Conservation (phyloP, 2,888 invertebrate genomes). For the Gnatocerus cornutus region DNA sequence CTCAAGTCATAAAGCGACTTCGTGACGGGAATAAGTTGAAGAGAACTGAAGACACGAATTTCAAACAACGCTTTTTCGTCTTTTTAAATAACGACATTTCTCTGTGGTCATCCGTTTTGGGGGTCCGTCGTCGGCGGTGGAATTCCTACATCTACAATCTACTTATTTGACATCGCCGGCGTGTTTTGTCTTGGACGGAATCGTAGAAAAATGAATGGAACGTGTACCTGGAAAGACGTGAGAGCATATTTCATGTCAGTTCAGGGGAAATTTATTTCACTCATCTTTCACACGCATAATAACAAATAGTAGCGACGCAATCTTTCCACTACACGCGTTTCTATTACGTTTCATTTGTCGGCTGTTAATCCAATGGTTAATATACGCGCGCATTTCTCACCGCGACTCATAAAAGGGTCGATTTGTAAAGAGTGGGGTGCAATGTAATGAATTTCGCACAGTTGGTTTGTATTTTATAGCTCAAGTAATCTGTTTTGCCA, state of each 20-base stretch:
- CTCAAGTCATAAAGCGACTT: no score
- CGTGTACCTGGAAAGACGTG: not conserved
- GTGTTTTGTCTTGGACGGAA: not conserved
- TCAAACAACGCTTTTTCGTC: no score
- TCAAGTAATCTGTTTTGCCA: no score
- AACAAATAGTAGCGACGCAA: constrained; percentile 18
- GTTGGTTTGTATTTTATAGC: no score
- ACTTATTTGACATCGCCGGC: not conserved
- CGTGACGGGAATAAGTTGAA: no score
- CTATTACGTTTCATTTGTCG: constrained; percentile 17
- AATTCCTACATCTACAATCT: constrained; percentile 5
- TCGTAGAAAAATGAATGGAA: constrained; percentile 1
- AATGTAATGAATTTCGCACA: no score
- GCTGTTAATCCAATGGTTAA: not conserved
- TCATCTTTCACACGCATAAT: constrained; percentile 20
- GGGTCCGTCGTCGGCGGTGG: not conserved
- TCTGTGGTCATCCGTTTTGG: not conserved
- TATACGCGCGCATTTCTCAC: no score
- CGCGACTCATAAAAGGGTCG: no score
- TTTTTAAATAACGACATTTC: no score
- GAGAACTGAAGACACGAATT: no score
- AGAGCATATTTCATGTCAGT: constrained; percentile 24
- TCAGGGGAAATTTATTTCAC: constrained; percentile 22
- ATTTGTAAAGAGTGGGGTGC: no score
- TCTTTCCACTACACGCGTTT: constrained; percentile 11